A percentile compares a stretch with the other conserved stretches of the same genome.
Conservation (phyloP, 2,113 vertebrate genomes). For the Myiozetetes cayanensis region DNA sequence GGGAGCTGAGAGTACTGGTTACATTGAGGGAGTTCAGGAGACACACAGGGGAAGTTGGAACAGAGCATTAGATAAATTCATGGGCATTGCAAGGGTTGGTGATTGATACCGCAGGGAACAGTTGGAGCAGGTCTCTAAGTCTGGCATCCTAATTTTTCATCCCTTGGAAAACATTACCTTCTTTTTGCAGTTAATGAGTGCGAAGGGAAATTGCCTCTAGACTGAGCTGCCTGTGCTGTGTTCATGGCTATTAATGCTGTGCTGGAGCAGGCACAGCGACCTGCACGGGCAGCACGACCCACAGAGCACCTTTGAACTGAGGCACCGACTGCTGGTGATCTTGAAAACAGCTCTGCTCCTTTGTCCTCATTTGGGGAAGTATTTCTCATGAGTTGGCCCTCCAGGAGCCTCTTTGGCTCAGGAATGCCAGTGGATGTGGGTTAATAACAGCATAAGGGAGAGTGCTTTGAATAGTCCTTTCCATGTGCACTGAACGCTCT, state of each 20-base stretch:
- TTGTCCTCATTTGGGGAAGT: neutral
- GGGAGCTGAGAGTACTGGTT: neutral
- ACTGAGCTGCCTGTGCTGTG: neutral
- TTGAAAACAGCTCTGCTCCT: neutral
- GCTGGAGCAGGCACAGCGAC: neutral
- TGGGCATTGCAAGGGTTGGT: neutral
- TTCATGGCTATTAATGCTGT: neutral
- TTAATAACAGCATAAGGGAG: neutral
- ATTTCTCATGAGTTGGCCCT: neutral
- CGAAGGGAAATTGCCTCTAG: neutral
- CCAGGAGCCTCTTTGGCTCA: neutral
- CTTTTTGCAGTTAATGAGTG: neutral
- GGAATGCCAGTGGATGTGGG: neutral
- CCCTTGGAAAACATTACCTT: neutral
- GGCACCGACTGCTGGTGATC: neutral
- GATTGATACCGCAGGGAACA: neutral
- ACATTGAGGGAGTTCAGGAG: neutral
- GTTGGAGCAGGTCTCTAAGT: neutral
- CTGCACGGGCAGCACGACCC: neutral
- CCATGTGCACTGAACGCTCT: accelerated
- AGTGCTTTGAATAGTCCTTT: neutral
- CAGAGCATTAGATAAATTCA: neutral
- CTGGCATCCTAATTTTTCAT: neutral
- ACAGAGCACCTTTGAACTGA: neutral
- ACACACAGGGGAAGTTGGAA: neutral